Base-by-base conservation (phyloP, 92 coral and sea anemone species). In the Palythoa caribaeorum region DNA sequence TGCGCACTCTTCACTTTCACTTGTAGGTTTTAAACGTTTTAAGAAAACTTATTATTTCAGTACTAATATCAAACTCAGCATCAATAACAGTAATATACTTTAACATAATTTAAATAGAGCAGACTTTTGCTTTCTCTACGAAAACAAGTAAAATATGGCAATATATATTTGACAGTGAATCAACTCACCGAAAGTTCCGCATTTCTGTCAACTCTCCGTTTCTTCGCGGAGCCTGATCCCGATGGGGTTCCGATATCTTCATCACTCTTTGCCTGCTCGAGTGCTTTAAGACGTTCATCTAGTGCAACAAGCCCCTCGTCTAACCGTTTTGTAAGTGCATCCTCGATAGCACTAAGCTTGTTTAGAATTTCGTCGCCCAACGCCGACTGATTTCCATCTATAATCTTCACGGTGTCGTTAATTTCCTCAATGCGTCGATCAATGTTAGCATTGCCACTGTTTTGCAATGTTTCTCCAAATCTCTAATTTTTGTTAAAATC, bases 371-470 rank as follows among this genome's bases (percentile, higher is more conserved):
- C 63, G 80, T 76, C 63, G 44, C 60, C 80, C 37, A 76, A 48
- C 36, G 80, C 60, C 65, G 80, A 38, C 8, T 16, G 15, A 63
- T 76, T 76, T 51, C 80, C 80, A 39, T 76, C 63, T 50, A 74
- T 74, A 9, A 51, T 76, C 16, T 76, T 76, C 21, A 76, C 80
- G 20, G 80, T 76, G 80, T 76, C 80, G 14, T 14, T 50, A 19
- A 76, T 48, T 20, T 76, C 80, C 47, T 76, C 39, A 1, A 76
- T 1, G 15, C 63, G 16, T 9, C 60, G 16, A 50, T 51, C 63
- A 50, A 76, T n/a, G 44, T 50, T 50, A 44, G 80, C 80, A 76
- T 50, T 76, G 57, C 62, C 50, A 38, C 80, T 76, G 20, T 76
- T 76, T 28, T 76, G 63, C 60, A 76, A 20, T 76, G 11, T 19